phyloP scores from a whole-genome alignment of 2,797 vertebrate genomes.

The Thalassophryne amazonica region DNA sequence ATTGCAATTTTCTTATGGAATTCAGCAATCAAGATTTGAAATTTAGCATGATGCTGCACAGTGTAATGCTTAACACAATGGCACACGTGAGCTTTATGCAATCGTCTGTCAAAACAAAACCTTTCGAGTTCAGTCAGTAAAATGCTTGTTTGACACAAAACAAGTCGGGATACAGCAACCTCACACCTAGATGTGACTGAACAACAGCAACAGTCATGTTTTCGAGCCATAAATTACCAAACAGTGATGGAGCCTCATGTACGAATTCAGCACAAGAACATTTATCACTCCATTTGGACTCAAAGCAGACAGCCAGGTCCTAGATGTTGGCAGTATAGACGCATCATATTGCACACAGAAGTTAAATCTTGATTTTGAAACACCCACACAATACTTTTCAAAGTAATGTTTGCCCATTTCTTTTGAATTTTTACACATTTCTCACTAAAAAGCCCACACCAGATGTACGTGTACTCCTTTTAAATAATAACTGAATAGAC shows the following conservation, averaged over 20 bases:
- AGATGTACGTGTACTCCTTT: conserved; percentile 25
- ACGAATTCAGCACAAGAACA: conserved; percentile 11
- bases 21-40: not conserved
- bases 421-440: conserved; percentile 10
- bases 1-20: not conserved
- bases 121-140: conserved; percentile 16
- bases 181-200: conserved; percentile 21
- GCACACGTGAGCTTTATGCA: conserved; percentile 16
- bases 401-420: conserved; percentile 11
- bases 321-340: conserved; percentile 31
- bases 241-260: conserved; percentile 20
- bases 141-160: conserved; percentile 35
- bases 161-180: conserved; percentile 22
- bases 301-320: conserved; percentile 10
- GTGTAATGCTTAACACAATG: conserved; percentile 9
- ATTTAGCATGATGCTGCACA: conserved; percentile 1
- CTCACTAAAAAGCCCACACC: conserved; percentile 14
- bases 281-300: conserved; percentile 5
- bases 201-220: conserved; percentile 27
- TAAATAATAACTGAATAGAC: conserved; percentile 27
- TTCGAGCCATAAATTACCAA: conserved; percentile 33
- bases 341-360: conserved; percentile 15
- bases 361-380: conserved; percentile 8
- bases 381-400: conserved; percentile 12
- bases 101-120: conserved; percentile 9